A percentile compares a stretch with the other conserved stretches of the same genome.
phyloP scores from a whole-genome alignment of 2,888 invertebrate genomes.

The Nephrotoma flavescens region DNA sequence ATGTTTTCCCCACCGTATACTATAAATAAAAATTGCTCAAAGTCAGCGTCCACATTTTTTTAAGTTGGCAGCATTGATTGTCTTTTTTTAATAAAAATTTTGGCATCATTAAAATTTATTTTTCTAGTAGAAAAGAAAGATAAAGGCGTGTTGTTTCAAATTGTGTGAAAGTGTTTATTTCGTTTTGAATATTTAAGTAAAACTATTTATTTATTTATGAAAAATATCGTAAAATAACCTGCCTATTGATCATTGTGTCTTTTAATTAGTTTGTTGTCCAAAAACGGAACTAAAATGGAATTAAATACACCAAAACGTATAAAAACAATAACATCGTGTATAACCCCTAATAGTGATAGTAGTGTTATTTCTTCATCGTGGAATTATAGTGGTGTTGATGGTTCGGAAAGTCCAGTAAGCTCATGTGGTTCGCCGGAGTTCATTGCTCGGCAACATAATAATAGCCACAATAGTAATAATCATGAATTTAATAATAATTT shows the following conservation, averaged over 20 bases:
- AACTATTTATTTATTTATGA: background rate
- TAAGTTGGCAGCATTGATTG: background rate
- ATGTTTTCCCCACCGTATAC: background rate
- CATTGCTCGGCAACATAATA: constrained; percentile 1
- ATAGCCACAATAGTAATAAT: constrained; percentile 4
- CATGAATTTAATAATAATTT: background rate
- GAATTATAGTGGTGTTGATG: constrained; percentile 1
- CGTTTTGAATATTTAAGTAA: background rate
- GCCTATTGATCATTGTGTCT: background rate
- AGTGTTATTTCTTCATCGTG: constrained; percentile 5
- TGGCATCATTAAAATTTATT: background rate
- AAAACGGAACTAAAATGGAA: constrained; percentile 4
- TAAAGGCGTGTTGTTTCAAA: background rate
- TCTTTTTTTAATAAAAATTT: background rate
- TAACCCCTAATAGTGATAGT: constrained; percentile 4
- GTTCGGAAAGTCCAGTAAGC: constrained; percentile 27
- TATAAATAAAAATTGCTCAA: background rate
- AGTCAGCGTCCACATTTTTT: background rate
- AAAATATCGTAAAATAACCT: background rate
- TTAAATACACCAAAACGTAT: constrained; percentile 11
- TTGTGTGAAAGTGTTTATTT: background rate
- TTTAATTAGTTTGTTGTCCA: background rate
- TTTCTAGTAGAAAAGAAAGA: background rate
- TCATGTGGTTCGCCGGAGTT: constrained; percentile 30
- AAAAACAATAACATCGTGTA: constrained; percentile 6